phyloP scores from a whole-genome alignment of 1,140 invertebrate species.

The Scaptomyza hsui region DNA sequence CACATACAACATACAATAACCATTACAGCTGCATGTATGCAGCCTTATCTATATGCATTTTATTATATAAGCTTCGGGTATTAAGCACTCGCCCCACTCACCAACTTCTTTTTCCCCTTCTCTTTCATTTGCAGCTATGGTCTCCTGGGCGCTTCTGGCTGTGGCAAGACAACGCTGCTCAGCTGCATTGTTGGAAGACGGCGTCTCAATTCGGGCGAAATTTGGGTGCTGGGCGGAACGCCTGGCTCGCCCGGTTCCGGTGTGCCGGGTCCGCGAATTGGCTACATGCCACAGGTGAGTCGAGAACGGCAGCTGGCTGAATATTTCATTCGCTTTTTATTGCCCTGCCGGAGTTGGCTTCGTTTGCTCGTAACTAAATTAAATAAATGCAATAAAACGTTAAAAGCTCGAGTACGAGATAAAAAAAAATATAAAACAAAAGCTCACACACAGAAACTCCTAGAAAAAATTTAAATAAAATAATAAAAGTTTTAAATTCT shows the following conservation, averaged over 20 bases:
- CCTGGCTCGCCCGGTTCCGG: slow-evolving; percentile 93
- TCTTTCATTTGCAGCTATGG: slow-evolving; percentile 89
- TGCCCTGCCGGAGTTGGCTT: slow-evolving; percentile 48
- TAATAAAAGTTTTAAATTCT: slow-evolving; percentile 62
- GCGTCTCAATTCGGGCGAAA: slow-evolving; percentile 92
- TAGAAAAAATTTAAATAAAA: slow-evolving; percentile 3
- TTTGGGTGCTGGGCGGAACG: slow-evolving; percentile 93
- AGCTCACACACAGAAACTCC: slow-evolving; percentile 10
- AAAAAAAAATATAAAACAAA: slow-evolving; percentile 8
- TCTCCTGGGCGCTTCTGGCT: slow-evolving; percentile 93
- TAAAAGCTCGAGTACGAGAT: slow-evolving; percentile 30
- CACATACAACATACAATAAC: no score
- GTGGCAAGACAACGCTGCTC: slow-evolving; percentile 93
- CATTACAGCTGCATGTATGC: slow-evolving; percentile 4
- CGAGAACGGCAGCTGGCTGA: slow-evolving; percentile 26
- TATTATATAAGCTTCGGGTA: slow-evolving; percentile 46
- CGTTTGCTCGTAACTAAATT: slow-evolving; percentile 64
- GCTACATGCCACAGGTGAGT: slow-evolving; percentile 88
- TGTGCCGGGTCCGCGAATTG: slow-evolving; percentile 91
- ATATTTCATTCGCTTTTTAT: slow-evolving; percentile 76
- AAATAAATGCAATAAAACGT: slow-evolving; percentile 77
- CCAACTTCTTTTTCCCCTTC: background rate
- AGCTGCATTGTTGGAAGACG: slow-evolving; percentile 94
- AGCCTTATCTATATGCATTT: slow-evolving; percentile 41
- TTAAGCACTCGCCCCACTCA: slow-evolving; percentile 23